Conservation (phyloP, 2,888 invertebrate genomes). For the Tanypteryx hageni region DNA sequence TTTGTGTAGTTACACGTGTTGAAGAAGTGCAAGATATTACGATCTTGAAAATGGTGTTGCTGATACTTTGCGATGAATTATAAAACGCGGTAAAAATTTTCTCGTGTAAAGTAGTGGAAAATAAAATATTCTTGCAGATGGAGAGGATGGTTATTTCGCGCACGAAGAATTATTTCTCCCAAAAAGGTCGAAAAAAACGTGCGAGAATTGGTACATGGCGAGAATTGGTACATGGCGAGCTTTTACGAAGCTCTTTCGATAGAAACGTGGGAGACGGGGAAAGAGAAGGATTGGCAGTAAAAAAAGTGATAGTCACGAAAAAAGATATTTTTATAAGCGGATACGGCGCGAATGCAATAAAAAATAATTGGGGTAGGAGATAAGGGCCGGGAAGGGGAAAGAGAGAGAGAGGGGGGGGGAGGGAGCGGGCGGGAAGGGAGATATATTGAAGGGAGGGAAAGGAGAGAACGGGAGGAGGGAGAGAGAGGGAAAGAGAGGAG, state of each 20-base stretch:
- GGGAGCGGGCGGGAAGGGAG: neutral
- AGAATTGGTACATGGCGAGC: neutral
- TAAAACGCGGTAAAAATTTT: too few species aligned
- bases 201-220: neutral
- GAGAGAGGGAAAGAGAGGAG: constrained; percentile 65
- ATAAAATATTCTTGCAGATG: neutral
- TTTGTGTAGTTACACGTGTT: too few species aligned
- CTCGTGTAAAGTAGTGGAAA: neutral
- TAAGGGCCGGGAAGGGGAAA: neutral
- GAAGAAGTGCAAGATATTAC: too few species aligned
- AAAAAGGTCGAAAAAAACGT: neutral
- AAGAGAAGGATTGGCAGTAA: neutral
- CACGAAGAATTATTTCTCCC: neutral
- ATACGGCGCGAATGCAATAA: neutral
- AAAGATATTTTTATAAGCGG: neutral
- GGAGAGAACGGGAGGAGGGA: constrained; percentile 72
- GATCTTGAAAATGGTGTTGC: too few species aligned
- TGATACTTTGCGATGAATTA: too few species aligned
- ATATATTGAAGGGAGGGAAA: constrained; percentile 63
- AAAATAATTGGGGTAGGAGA: neutral
- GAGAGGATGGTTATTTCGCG: neutral
- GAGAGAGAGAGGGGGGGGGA: neutral
- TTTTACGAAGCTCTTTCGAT: neutral
- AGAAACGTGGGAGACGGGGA: neutral
- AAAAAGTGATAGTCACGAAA: neutral